phyloP scores from a whole-genome alignment of 35 echinoderm and acorn worm genomes.

The Patiria miniata region DNA sequence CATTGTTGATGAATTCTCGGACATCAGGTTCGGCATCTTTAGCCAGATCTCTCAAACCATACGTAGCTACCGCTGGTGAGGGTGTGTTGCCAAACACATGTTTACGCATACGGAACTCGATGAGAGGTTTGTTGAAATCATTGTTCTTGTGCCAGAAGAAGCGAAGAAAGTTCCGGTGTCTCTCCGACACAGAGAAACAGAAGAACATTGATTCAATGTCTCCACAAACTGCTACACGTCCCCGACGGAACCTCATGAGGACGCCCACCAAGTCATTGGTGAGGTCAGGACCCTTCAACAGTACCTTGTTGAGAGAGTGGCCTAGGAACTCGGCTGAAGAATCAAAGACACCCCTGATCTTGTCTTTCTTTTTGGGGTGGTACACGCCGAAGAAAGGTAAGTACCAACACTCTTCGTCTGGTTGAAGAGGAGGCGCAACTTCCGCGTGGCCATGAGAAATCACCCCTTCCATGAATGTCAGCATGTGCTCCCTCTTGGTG shows the following conservation, averaged over 20 bases:
- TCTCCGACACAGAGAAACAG: constrained; percentile 22
- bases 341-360: constrained; percentile 41
- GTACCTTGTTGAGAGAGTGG: constrained; percentile 31
- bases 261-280: constrained; percentile 58
- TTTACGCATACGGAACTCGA: constrained; percentile 58
- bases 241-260: constrained; percentile 38
- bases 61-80: constrained; percentile 38
- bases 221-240: constrained; percentile 45
- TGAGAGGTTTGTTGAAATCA: constrained; percentile 2
- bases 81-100: constrained; percentile 61
- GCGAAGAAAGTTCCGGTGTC: not conserved
- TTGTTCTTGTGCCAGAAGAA: constrained; percentile 42
- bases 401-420: constrained; percentile 10
- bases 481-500: not conserved
- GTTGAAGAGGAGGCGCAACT: not conserved
- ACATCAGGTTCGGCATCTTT: constrained; percentile 3
- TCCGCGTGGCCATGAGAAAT: not conserved
- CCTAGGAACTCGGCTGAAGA: not conserved
- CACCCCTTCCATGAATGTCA: constrained; percentile 18
- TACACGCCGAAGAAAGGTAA: constrained; percentile 22
- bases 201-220: constrained; percentile 68
- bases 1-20: not conserved
- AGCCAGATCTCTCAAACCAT: constrained; percentile 22
- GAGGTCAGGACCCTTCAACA: constrained; percentile 65
- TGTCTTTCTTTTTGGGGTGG: constrained; percentile 32